Percentiles rank a stretch among this genome's conserved stretches.
Evolutionary conservation across 2,888 invertebrate genomes (phyloP).

Genomic region (Graphium colonna): DNA sequence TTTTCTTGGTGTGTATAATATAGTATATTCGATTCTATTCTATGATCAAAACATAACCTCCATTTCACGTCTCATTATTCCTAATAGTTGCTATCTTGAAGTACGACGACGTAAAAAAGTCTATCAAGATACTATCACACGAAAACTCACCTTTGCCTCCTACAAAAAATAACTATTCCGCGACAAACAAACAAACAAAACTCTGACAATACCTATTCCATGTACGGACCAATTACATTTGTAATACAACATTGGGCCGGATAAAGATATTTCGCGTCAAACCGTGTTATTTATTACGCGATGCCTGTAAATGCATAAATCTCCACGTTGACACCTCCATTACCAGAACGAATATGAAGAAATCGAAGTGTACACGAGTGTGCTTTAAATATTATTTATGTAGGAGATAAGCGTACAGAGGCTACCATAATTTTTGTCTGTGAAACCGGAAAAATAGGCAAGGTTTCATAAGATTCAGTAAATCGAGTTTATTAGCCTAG

Average conservation of each 20-base stretch:
- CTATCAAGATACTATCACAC: too few relatives aligned
- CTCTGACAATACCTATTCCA: too few relatives aligned
- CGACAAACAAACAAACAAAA: slow-evolving; percentile 18
- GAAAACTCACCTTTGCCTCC: too few relatives aligned
- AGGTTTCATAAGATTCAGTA: neutral
- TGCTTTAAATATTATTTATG: neutral
- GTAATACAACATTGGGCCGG: slow-evolving; percentile 47
- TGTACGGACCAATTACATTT: slow-evolving; percentile 55
- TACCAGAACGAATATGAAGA: slow-evolving; percentile 36
- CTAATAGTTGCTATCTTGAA: too few relatives aligned
- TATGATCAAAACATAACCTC: too few relatives aligned
- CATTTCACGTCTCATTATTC: too few relatives aligned
- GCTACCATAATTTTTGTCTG: neutral
- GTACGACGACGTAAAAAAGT: too few relatives aligned
- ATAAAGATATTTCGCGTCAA: slow-evolving; percentile 38
- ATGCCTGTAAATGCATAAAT: slow-evolving; percentile 52
- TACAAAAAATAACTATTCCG: too few relatives aligned
- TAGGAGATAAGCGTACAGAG: neutral
- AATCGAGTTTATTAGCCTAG: neutral
- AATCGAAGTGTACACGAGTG: slow-evolving; percentile 21
- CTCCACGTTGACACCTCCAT: slow-evolving; percentile 44
- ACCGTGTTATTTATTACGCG: slow-evolving; percentile 45
- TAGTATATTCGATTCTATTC: too few relatives aligned
- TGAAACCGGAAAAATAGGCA: neutral
- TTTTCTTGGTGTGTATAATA: too few relatives aligned